Base-by-base conservation (phyloP, 1,140 invertebrate genomes). In the Saxidomus purpurata region DNA sequence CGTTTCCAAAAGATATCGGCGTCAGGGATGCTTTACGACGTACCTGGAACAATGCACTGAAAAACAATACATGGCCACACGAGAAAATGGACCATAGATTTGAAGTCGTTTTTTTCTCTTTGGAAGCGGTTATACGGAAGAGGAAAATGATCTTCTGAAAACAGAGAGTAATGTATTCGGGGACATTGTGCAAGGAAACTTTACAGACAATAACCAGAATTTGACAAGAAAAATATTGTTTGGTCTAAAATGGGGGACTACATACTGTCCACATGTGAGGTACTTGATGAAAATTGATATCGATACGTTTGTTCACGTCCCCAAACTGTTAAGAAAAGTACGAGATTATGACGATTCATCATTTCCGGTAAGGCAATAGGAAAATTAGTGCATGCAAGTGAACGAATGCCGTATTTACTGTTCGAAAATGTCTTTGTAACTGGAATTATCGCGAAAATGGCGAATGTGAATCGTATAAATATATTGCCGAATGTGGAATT, bases 201-300 rank as follows among this genome's bases (percentile, higher is more conserved):
- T 93, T 81, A n/a, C 74, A 13, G 94, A 94, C 74, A 79, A 74
- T 17, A 94, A 94, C 79, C 74, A 86, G 36, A 94, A 94, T 87
- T 83, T 94, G 15, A 94, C 93, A 22, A 36, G 84, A 11, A 94
- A 94, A 85, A 98, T 98, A 93, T 93, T 98, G 0, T 98, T 98
- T 97, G 98, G 98, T 0, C 93, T 98, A 38, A 96, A 97, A 92
- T 99, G 98, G 98, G 97, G 97, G 0, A 93, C 96, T 0, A 95
- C 94, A 15, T 96, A 97, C 90, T 99, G 98, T 94, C 93, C 15
- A 95, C 96, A 31, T 13, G 71, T 15, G 17, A 96, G 97, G 80
- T 98, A 97, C 93, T 96, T 98, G 19, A 96, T 99, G 22, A 99
- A 99, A 97, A 97, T 98, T 94, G 98, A 99, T 94, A 98, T 98